A percentile compares a stretch with the other conserved stretches of the same genome.
Evolutionary conservation across 1,140 invertebrate species (phyloP).

Genomic region (Drosophila sp.): DNA sequence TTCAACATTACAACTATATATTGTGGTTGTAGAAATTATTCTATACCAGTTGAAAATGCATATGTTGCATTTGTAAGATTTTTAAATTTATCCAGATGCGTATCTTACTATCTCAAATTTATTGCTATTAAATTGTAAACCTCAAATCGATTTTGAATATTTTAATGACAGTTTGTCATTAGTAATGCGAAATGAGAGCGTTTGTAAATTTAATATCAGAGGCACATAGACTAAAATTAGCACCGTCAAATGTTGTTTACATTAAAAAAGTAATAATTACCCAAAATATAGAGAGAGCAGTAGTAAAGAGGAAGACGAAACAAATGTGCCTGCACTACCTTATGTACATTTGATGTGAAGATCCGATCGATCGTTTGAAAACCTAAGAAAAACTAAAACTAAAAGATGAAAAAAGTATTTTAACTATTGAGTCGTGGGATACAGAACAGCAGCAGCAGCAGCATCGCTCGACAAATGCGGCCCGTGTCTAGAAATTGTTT

Average conservation of each 20-base stretch:
- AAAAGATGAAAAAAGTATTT: constrained; percentile 49
- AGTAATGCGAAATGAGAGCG: constrained; percentile 41
- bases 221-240: constrained; percentile 68
- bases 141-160: neutral
- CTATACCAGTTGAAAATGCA: no score
- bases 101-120: no score
- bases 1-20: no score
- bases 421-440: constrained; percentile 28
- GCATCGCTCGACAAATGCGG: constrained; percentile 49
- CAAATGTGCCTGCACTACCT: constrained; percentile 11
- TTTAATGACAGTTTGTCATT: constrained; percentile 3
- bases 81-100: no score
- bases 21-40: no score
- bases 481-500: constrained; percentile 40
- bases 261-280: constrained; percentile 71
- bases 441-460: neutral
- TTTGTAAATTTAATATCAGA: constrained; percentile 34
- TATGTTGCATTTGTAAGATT: no score
- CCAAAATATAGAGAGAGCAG: constrained; percentile 36
- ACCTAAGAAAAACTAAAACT: constrained; percentile 11
- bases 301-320: constrained; percentile 2
- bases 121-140: no score
- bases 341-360: neutral
- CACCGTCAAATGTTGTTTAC: constrained; percentile 57
- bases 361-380: constrained; percentile 9